Base-by-base conservation (phyloP, 2,113 vertebrate species). In the Pseudopodoces humilis region DNA sequence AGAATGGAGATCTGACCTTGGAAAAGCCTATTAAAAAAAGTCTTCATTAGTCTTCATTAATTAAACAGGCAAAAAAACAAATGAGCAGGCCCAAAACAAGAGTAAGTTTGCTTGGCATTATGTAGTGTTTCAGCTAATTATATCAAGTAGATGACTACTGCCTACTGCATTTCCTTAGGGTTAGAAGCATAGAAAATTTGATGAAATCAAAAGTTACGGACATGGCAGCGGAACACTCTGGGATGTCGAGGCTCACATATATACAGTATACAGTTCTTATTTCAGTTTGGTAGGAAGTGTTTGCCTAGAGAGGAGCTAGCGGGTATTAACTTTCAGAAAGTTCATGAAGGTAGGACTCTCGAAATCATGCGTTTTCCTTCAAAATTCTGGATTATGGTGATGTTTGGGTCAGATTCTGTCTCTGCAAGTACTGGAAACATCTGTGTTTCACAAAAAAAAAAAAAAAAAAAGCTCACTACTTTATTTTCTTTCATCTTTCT, bases 401-500 rank as follows among this genome's bases (percentile, higher is more conserved):
- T 8, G 33, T 89, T 93, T 86, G 59, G 65, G 71, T 87, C 62
- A 56, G 60, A 59, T 95, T 95, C 69, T 87, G 90, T 94, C 78
- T 27, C 33, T 85, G 58, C 14, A 31, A 88, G 75, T 33, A 10
- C 62, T 92, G 63, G 59, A 86, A 97, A 97, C 92, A 95, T 96
- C 94, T 95, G 96, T 49, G 86, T 68, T 88, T 33, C 78, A 84
- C 35, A 27, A 55, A 62, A 80, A 49, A 62, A 82, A n/a, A 62
- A 60, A 68, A 59, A 46, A 63, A 87, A 67, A 70, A 67, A 59
- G 30, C 50, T 90, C 53, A 37, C 41, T 62, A 77, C 91, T 97
- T 95, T 81, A 93, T 96, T 96, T 95, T 96, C 95, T 97, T 96
- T 95, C 86, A 94, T 97, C 92, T 95, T 91, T 88, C 76, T 93